These are phyloP conservation scores for Drosophila neonasuta DNA, from an alignment of 2,888 invertebrate species.

Conservation along the genomic window DNA sequence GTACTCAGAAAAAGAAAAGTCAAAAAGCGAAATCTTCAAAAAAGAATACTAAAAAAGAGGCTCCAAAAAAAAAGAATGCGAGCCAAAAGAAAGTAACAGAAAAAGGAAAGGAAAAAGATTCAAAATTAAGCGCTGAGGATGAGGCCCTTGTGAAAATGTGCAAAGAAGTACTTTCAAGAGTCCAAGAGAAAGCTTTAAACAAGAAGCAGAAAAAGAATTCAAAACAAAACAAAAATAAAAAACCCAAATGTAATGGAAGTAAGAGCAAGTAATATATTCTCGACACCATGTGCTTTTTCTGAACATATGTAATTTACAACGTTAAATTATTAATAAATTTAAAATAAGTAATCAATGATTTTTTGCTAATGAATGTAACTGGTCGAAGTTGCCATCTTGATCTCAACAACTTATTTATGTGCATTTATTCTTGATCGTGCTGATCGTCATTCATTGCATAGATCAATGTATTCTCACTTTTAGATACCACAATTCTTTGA, in stretches of 20 bases:
- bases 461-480: too few species aligned
- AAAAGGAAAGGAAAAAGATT: neutral
- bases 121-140: neutral
- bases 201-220: neutral
- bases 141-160: slow-evolving; percentile 8
- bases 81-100: neutral
- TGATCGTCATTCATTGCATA: too few species aligned
- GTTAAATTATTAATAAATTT: neutral
- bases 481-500: too few species aligned
- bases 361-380: too few species aligned
- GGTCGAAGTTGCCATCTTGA: too few species aligned
- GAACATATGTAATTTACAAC: neutral
- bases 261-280: neutral
- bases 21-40: neutral
- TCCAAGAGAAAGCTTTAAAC: neutral
- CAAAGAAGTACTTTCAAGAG: neutral
- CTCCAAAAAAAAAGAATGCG: neutral
- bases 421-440: too few species aligned
- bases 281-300: neutral
- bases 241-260: neutral
- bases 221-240: neutral
- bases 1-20: neutral
- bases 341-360: neutral
- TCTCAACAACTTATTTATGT: too few species aligned
- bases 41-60: neutral